Percentiles rank a stretch among this genome's conserved stretches.
Conservation (phyloP, 2,888 invertebrate genomes). For the Lithosia quadra region DNA sequence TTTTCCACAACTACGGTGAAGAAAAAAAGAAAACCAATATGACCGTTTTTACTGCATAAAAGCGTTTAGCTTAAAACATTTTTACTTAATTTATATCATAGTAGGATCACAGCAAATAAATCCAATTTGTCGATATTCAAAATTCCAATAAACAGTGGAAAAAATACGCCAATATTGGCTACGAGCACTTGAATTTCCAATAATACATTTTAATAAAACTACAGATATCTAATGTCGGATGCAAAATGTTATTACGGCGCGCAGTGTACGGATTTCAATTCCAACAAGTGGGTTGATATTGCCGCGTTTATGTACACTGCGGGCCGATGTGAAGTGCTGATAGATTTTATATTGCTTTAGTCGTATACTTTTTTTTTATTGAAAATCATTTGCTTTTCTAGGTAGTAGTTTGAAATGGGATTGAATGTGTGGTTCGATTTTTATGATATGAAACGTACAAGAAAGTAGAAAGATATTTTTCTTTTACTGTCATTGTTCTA, state of each 20-base stretch:
- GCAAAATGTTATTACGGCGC: constrained; percentile 65
- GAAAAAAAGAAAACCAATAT: no score
- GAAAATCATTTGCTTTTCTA: constrained; percentile 15
- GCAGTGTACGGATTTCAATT: constrained; percentile 63
- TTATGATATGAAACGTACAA: not conserved
- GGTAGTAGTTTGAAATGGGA: not conserved
- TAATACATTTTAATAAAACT: constrained; percentile 60
- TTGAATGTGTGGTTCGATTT: not conserved
- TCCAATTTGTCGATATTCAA: not conserved
- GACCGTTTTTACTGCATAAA: no score
- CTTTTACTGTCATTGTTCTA: no score
- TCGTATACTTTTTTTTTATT: constrained; percentile 30
- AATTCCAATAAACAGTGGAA: constrained; percentile 8
- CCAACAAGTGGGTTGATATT: constrained; percentile 71
- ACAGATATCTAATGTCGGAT: constrained; percentile 59
- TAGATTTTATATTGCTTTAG: constrained; percentile 27
- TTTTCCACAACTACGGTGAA: no score
- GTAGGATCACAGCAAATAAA: not conserved
- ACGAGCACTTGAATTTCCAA: constrained; percentile 16
- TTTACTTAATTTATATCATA: no score
- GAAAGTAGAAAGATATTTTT: not conserved
- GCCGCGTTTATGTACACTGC: constrained; percentile 38
- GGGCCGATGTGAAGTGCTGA: constrained; percentile 24
- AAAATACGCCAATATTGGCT: constrained; percentile 19
- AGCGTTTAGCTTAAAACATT: no score